Conservation (phyloP, 2,113 vertebrate genomes). For the Alouatta palliata region DNA sequence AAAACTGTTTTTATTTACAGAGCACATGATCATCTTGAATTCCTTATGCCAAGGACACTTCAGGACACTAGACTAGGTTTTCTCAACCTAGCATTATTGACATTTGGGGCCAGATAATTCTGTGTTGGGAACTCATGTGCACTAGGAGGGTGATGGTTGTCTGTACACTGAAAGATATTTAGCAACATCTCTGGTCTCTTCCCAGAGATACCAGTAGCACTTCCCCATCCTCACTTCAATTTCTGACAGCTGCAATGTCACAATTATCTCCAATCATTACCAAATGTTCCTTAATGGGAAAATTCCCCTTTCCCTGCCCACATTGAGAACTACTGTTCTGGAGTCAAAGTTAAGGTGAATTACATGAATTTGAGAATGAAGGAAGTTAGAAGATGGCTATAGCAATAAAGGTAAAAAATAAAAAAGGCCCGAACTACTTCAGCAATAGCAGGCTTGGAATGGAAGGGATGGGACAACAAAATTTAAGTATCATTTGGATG, state of each 20-base stretch:
- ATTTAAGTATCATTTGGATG: not conserved
- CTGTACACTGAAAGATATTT: not conserved
- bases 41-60: not conserved
- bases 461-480: not conserved
- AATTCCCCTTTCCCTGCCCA: not conserved
- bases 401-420: not conserved
- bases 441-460: not conserved
- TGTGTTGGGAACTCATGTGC: not conserved
- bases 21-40: not conserved
- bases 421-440: not conserved
- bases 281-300: not conserved
- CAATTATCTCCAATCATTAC: not conserved
- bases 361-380: not conserved
- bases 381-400: not conserved
- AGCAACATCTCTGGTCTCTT: not conserved
- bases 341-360: constrained; percentile 12
- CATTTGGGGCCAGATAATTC: not conserved
- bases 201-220: not conserved
- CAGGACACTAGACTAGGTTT: not conserved
- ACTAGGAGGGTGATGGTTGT: not conserved
- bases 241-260: not conserved
- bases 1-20: not conserved
- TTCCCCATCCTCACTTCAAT: not conserved
- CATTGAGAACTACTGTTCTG: not conserved
- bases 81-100: not conserved